phyloP scores from a whole-genome alignment of 2,113 vertebrate species.

The Pica pica region DNA sequence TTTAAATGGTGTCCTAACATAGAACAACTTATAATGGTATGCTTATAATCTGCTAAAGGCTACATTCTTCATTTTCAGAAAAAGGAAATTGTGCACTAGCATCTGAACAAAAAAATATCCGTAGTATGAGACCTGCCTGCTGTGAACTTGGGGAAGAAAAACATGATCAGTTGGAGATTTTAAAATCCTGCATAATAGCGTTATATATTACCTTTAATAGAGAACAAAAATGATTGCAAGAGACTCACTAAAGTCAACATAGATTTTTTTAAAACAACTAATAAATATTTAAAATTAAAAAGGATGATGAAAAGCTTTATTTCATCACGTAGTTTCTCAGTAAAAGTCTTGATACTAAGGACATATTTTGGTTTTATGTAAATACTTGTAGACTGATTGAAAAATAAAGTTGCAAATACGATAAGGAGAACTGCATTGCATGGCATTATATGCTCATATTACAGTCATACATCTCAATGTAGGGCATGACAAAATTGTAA shows the following conservation, averaged over 20 bases:
- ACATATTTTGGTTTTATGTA: conserved; percentile 16
- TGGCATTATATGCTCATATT: neutral
- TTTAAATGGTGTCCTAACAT: neutral
- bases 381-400: conserved; percentile 8
- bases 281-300: conserved; percentile 20
- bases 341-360: neutral
- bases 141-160: neutral
- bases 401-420: conserved; percentile 25
- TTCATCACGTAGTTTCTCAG: neutral
- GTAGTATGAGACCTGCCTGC: neutral
- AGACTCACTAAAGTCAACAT: neutral
- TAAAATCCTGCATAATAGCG: neutral
- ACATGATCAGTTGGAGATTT: conserved; percentile 3
- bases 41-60: neutral
- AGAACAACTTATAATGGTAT: neutral
- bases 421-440: neutral
- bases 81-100: neutral
- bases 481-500: conserved; percentile 15
- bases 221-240: conserved; percentile 1
- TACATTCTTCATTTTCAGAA: neutral
- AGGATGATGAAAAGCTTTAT: neutral
- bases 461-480: conserved; percentile 33
- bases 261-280: neutral
- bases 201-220: neutral
- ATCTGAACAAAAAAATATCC: neutral